phyloP scores from a whole-genome alignment of 1,140 invertebrate genomes.

The Cydia splendana region DNA sequence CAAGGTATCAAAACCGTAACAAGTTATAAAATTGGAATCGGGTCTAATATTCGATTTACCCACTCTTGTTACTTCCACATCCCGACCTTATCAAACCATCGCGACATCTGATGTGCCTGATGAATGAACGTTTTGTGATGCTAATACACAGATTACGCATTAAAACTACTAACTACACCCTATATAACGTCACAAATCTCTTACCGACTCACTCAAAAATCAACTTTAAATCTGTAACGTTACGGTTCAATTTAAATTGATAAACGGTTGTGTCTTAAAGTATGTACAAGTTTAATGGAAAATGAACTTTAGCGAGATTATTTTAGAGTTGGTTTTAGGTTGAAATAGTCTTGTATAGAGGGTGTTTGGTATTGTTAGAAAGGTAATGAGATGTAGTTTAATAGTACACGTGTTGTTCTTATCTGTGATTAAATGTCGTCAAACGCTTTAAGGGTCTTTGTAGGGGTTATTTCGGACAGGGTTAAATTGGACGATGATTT shows the following conservation, averaged over 20 bases:
- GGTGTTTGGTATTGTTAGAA: conserved; percentile 33
- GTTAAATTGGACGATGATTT: conserved; percentile 68
- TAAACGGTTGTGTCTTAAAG: not conserved
- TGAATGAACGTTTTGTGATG: conserved; percentile 75
- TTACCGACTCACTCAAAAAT: conserved; percentile 30
- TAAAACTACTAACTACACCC: conserved; percentile 46
- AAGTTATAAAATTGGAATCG: too few relatives aligned
- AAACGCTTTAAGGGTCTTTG: conserved; percentile 47
- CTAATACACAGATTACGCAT: conserved; percentile 62
- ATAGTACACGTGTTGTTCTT: conserved; percentile 65
- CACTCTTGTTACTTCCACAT: conserved; percentile 48
- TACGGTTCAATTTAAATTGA: conserved; percentile 6
- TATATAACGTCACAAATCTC: conserved; percentile 21
- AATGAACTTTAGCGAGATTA: not conserved
- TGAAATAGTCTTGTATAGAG: conserved; percentile 26
- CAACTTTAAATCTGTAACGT: conserved; percentile 25
- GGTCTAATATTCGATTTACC: conserved; percentile 17
- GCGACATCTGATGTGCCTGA: conserved; percentile 61
- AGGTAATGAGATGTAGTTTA: conserved; percentile 50
- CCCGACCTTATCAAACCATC: conserved; percentile 60
- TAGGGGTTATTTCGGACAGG: conserved; percentile 56
- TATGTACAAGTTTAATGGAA: not conserved
- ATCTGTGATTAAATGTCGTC: conserved; percentile 64
- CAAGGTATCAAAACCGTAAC: not conserved
- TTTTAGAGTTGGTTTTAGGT: conserved; percentile 19